Evolutionary conservation across 1,140 invertebrate species (phyloP).

Genomic region (Helicoverpa armigera): DNA sequence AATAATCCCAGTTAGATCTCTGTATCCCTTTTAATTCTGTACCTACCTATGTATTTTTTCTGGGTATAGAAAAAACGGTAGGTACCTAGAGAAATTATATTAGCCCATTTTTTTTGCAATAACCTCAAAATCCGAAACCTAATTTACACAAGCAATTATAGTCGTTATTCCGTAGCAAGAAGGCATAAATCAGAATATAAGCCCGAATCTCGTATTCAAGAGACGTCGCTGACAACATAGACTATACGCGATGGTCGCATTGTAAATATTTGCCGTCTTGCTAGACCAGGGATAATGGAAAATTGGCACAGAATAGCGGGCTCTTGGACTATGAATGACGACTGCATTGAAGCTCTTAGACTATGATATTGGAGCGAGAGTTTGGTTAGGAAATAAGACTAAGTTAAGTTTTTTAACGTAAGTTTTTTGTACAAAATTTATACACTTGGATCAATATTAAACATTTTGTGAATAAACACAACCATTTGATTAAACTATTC

Average conservation of each 20-base stretch:
- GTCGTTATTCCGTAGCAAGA: constrained; percentile 19
- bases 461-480: too few relatives aligned
- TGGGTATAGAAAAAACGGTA: too few relatives aligned
- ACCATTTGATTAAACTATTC: too few relatives aligned
- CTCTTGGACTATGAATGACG: constrained; percentile 74
- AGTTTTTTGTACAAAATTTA: background rate
- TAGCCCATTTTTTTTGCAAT: background rate
- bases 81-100: too few relatives aligned
- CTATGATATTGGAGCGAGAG: constrained; percentile 44
- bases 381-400: background rate
- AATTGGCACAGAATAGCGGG: constrained; percentile 73
- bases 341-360: constrained; percentile 53
- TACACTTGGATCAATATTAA: too few relatives aligned
- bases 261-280: constrained; percentile 81
- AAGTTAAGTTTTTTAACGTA: background rate
- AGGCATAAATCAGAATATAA: constrained; percentile 39
- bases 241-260: constrained; percentile 70
- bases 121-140: background rate
- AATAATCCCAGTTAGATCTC: too few relatives aligned
- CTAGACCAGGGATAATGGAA: constrained; percentile 74
- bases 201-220: constrained; percentile 56
- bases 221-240: constrained; percentile 59
- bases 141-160: constrained; percentile 33
- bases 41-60: too few relatives aligned
- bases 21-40: too few relatives aligned